Evolutionary conservation across 2,113 vertebrate species (phyloP), one percentile per base, ranked within the genome.

Genomic region (Corvus cornix): DNA sequence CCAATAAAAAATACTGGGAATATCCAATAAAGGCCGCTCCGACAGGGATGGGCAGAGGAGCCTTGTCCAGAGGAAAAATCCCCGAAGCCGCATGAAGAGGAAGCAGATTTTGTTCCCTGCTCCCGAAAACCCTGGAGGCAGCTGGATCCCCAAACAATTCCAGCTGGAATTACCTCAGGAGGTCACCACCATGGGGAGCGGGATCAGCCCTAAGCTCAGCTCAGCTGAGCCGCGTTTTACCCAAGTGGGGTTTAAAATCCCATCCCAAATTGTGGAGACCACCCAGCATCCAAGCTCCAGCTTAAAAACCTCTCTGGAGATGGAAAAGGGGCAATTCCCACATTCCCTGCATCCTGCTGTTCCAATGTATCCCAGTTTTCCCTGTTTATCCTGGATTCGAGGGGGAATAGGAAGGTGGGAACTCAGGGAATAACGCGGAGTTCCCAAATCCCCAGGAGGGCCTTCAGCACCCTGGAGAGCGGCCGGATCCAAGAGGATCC

Each of bases 391-490:
- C 14, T 4, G 49, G 55, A 3, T 44, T n/a, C 18, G 2, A 37
- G 60, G 7, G 6, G 44, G 19, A 28, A 2, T 0, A 3, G 10
- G 51, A 16, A 60, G 22, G 2, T 4, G 30, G 39, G 53, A 52
- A 8, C 7, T 44, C 26, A 0, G 26, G 60, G 48, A 27, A 23
- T 1, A 1, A 26, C 0, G 12, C 0, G 10, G 33, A 16, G 3
- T 22, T 44, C 62, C 62, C 78, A 60, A 52, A 59, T 48, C 2
- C 11, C 4, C 11, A 3, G 24, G 46, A 74, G 39, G 33, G 11
- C 12, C 28, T 91, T 96, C 95, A 97, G 96, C 44, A 96, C 95
- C 95, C 76, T 96, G 97, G 95, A 93, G 94, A 96, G 94, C 64
- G 15, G 43, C 58, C 10, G 43, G 72, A 27, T 18, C 51, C 3